Percentiles rank a stretch among this genome's conserved stretches.
Evolutionary conservation across 2,797 vertebrate species (phyloP).

Genomic region (Presbytis comata): DNA sequence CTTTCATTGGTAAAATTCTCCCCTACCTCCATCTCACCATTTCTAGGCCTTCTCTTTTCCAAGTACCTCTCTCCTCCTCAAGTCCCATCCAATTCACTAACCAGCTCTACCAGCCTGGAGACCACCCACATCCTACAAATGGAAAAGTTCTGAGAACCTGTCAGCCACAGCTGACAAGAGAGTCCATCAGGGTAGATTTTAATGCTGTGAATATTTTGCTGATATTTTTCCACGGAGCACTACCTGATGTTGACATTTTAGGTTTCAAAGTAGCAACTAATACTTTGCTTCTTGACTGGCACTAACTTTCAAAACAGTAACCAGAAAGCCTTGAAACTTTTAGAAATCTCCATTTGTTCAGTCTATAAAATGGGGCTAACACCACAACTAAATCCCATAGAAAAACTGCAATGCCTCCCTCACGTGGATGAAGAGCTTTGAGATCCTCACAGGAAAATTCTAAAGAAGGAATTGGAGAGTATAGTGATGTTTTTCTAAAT

Average conservation of each 20-base stretch:
- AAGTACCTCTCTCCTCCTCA: background rate
- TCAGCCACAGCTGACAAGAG: constrained; percentile 35
- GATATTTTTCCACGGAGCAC: background rate
- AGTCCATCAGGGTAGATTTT: background rate
- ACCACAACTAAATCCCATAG: background rate
- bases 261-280: background rate
- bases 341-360: background rate
- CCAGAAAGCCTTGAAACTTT: background rate
- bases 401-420: background rate
- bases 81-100: background rate
- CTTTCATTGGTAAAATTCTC: background rate
- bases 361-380: constrained; percentile 28
- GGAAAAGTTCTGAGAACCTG: constrained; percentile 60
- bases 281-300: background rate
- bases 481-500: constrained; percentile 75
- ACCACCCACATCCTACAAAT: constrained; percentile 63
- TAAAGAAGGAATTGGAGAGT: constrained; percentile 55
- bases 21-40: background rate
- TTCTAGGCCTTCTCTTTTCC: background rate
- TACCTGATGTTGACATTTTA: background rate
- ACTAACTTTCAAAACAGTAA: background rate
- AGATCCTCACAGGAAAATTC: constrained; percentile 60
- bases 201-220: background rate
- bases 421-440: constrained; percentile 35
- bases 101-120: constrained; percentile 14